Conservation (phyloP, 2,797 vertebrate species). For the Peromyscus attwateri region DNA sequence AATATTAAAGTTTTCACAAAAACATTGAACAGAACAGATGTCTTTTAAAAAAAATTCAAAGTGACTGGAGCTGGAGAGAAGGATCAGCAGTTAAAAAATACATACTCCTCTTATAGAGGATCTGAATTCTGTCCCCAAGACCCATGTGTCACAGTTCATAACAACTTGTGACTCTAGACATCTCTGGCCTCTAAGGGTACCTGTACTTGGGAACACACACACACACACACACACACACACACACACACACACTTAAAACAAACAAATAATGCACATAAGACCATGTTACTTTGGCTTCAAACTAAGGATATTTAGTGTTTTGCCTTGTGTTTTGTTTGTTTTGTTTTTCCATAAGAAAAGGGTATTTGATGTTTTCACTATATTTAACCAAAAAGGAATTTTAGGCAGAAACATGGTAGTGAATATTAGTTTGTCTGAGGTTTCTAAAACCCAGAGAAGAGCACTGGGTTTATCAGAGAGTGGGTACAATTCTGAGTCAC, state of each 20-base stretch:
- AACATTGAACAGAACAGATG: background rate
- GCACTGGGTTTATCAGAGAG: background rate
- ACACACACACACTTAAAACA: no score
- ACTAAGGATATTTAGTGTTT: background rate
- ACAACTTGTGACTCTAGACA: background rate
- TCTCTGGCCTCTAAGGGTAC: background rate
- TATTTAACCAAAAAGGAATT: background rate
- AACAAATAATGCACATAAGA: background rate
- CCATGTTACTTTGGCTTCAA: background rate
- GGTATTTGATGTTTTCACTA: background rate
- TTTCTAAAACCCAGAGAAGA: background rate
- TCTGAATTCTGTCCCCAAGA: background rate
- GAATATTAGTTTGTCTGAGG: background rate
- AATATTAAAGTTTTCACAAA: background rate
- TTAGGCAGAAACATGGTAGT: background rate
- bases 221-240: background rate
- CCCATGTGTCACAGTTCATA: background rate
- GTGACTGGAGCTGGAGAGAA: no score
- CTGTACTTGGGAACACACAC: no score
- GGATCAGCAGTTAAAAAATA: background rate
- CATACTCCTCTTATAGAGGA: background rate
- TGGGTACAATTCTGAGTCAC: background rate
- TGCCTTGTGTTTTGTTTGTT: background rate
- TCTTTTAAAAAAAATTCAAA: background rate
- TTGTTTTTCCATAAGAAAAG: background rate